Evolutionary conservation across 2,113 vertebrate genomes (phyloP).

Genomic region (western clawed frog (Xenopus tropicalis)): UCB_Xtro_10.0 CM004452.2:40923501-40924000

Average conservation of each 20-base stretch:
- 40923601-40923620: conserved; percentile 95
- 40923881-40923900: conserved; percentile 92
- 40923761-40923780: too few species aligned
- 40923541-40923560: conserved; percentile 82
- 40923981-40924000: conserved; percentile 76
- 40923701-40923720: too few species aligned
- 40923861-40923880: conserved; percentile 91
- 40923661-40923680: conserved; percentile 81
- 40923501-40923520: too few species aligned
- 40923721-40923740: too few species aligned
- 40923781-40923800: conserved; percentile 65
- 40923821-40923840: conserved; percentile 84
- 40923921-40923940: conserved; percentile 95
- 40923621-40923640: conserved; percentile 97
- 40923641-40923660: conserved; percentile 92
- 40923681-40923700: conserved; percentile 88
- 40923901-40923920: conserved; percentile 95
- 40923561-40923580: conserved; percentile 97
- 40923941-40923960: conserved; percentile 90
- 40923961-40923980: conserved; percentile 90
- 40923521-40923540: not conserved
- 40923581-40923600: conserved; percentile 96
- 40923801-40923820: conserved; percentile 98
- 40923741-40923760: too few species aligned
- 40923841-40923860: conserved; percentile 98